phyloP scores from a whole-genome alignment of 1,140 invertebrate genomes.

The Zaprionus kolodkinae region DNA sequence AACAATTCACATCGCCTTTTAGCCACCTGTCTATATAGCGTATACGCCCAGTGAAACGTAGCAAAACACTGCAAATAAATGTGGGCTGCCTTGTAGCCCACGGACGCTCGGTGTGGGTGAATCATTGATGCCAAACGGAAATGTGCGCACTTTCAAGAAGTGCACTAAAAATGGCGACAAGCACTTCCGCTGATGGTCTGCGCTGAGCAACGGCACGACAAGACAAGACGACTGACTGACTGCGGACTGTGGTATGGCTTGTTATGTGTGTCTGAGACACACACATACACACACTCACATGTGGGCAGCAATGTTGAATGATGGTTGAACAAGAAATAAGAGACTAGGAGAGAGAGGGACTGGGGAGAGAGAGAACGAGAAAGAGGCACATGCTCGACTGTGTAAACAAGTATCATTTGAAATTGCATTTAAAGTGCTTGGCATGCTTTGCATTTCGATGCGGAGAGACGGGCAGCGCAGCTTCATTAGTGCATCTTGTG shows the following conservation, averaged over 20 bases:
- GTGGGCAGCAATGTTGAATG: constrained; percentile 62
- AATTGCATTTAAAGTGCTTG: constrained; percentile 76
- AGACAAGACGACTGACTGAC: constrained; percentile 21
- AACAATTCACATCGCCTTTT: too few species aligned
- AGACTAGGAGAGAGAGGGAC: constrained; percentile 11
- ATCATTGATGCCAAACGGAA: constrained; percentile 81
- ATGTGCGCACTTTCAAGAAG: constrained; percentile 81
- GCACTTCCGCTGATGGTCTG: constrained; percentile 74
- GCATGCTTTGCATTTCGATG: constrained; percentile 47
- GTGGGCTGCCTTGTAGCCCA: constrained; percentile 4
- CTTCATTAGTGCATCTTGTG: constrained; percentile 65
- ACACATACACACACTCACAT: constrained; percentile 9
- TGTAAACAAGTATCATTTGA: constrained; percentile 73
- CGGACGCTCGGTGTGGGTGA: constrained; percentile 40
- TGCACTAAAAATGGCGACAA: constrained; percentile 83
- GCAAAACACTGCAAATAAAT: not conserved
- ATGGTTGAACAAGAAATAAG: constrained; percentile 51
- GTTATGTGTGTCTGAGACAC: constrained; percentile 15
- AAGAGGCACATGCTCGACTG: constrained; percentile 26
- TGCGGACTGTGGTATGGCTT: constrained; percentile 22
- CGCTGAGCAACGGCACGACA: constrained; percentile 36
- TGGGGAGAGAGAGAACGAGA: constrained; percentile 1
- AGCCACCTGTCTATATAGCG: not conserved
- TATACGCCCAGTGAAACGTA: not conserved
- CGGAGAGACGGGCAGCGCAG: too few species aligned